These are phyloP conservation scores for Chiridota heheva DNA, from an alignment of 35 echinoderm and acorn worm species.

Conservation along the genomic window DNA sequence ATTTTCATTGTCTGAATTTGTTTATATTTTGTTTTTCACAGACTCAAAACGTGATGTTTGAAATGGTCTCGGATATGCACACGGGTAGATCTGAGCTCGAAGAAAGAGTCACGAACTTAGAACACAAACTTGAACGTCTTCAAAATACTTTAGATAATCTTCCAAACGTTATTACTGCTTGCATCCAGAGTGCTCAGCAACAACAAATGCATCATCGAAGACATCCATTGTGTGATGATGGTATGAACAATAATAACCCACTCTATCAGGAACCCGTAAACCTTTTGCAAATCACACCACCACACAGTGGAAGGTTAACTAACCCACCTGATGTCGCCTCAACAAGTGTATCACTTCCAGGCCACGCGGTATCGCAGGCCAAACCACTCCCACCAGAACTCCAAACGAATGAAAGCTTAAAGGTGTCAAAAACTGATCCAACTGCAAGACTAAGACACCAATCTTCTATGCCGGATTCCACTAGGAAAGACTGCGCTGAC, in stretches of 20 bases:
- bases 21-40: constrained; percentile 32
- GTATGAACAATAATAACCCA: too few species aligned
- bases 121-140: constrained; percentile 78
- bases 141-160: constrained; percentile 83
- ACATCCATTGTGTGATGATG: too few species aligned
- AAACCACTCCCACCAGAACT: neutral
- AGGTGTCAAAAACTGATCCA: constrained; percentile 36
- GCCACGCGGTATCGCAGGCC: neutral
- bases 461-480: constrained; percentile 43
- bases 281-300: too few species aligned
- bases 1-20: neutral
- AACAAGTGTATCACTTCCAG: constrained; percentile 39
- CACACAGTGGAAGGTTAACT: too few species aligned
- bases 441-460: constrained; percentile 40
- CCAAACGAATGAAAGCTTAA: constrained; percentile 18
- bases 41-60: constrained; percentile 99
- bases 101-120: constrained; percentile 68
- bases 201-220: constrained; percentile 71
- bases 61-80: constrained; percentile 99
- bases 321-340: constrained; percentile 42
- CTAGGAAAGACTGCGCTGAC: constrained; percentile 19
- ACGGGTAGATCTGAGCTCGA: constrained; percentile 55
- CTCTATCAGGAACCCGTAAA: too few species aligned
- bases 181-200: constrained; percentile 65
- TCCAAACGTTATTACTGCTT: constrained; percentile 72